Evolutionary conservation across 1,140 invertebrate genomes (phyloP).

Genomic region (Diabrotica undecimpunctata): DNA sequence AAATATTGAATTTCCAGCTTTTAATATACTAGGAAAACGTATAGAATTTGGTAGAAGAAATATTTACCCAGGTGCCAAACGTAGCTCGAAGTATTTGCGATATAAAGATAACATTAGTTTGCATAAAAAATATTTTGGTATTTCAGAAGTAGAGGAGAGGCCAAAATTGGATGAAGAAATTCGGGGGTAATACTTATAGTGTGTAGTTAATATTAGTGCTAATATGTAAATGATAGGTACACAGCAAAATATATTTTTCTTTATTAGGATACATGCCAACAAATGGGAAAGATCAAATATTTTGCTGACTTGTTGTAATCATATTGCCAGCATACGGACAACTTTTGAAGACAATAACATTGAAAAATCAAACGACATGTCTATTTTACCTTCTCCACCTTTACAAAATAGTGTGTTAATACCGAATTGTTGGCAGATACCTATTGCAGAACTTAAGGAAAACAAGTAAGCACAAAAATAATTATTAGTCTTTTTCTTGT

Average conservation of each 20-base stretch:
- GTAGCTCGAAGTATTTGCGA: background rate
- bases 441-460: background rate
- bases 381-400: constrained; percentile 42
- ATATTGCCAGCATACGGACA: constrained; percentile 39
- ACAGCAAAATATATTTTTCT: background rate
- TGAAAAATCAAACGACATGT: constrained; percentile 25
- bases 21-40: constrained; percentile 51
- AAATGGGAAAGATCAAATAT: constrained; percentile 44
- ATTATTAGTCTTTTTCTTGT: no score
- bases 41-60: constrained; percentile 52
- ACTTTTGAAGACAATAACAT: constrained; percentile 31
- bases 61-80: constrained; percentile 52
- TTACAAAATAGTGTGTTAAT: constrained; percentile 45
- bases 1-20: constrained; percentile 51
- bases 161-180: constrained; percentile 1
- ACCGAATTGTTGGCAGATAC: constrained; percentile 30
- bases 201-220: no score
- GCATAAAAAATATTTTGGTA: constrained; percentile 23
- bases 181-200: background rate
- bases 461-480: no score
- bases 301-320: constrained; percentile 49
- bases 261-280: constrained; percentile 17
- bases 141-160: constrained; percentile 24
- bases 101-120: background rate
- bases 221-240: no score